These are phyloP conservation scores for Campoplex capitator DNA, from an alignment of 2,888 invertebrate species.

Conservation along the genomic window DNA sequence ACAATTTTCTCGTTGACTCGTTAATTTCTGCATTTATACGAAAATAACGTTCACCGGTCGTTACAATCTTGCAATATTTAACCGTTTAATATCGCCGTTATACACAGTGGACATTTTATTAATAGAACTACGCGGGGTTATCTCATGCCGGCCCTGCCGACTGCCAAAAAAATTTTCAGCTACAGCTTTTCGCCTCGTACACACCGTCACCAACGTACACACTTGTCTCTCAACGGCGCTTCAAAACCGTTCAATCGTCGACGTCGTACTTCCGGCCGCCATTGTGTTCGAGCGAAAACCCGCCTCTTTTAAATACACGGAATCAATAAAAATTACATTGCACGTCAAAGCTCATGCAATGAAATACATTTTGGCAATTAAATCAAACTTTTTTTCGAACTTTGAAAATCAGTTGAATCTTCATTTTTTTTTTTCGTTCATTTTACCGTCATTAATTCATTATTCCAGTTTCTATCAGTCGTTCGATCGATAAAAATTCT, in stretches of 20 bases:
- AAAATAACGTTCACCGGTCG: conserved; percentile 21
- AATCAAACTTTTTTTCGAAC: too few species aligned
- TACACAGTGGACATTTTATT: conserved; percentile 64
- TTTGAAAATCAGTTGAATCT: too few species aligned
- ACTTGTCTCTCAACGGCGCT: not conserved
- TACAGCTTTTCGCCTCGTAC: not conserved
- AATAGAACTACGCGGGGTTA: conserved; percentile 62
- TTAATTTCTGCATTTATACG: conserved; percentile 27
- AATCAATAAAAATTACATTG: not conserved
- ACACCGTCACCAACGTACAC: conserved; percentile 2
- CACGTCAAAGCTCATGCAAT: too few species aligned
- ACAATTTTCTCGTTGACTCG: conserved; percentile 21
- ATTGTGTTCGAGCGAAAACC: not conserved
- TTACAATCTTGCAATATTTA: conserved; percentile 26
- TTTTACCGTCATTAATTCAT: too few species aligned
- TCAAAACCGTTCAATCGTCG: not conserved
- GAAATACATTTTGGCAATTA: too few species aligned
- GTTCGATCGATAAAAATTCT: too few species aligned
- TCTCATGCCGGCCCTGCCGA: conserved; percentile 64
- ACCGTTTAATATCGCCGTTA: conserved; percentile 47
- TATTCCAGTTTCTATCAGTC: too few species aligned
- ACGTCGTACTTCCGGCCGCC: conserved; percentile 21
- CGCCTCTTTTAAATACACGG: conserved; percentile 5
- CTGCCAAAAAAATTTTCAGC: conserved; percentile 47
- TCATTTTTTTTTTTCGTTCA: too few species aligned